Percentiles rank a stretch among this genome's conserved stretches.
Evolutionary conservation across 2,888 invertebrate species (phyloP).

Genomic region (Cheilosia vernalis): DNA sequence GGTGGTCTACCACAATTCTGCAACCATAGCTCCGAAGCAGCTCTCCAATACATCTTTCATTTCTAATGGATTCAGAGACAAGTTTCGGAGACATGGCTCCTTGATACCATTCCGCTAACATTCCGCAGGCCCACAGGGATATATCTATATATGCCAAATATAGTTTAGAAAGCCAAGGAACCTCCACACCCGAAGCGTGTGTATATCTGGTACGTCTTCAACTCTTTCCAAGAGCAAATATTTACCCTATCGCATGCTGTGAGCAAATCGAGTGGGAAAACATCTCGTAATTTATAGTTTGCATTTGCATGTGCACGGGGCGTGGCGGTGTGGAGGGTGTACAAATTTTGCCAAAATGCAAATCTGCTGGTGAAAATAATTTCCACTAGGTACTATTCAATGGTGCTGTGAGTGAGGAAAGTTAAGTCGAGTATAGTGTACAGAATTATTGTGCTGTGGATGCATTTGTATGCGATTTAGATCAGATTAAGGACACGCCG

Average conservation of each 20-base stretch:
- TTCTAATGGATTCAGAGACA: conserved; percentile 66
- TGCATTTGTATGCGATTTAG: conserved; percentile 32
- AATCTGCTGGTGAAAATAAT: conserved; percentile 65
- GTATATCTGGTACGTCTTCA: conserved; percentile 55
- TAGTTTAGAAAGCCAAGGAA: conserved; percentile 44
- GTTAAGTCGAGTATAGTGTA: conserved; percentile 18
- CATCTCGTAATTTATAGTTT: conserved; percentile 74
- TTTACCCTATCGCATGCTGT: conserved; percentile 65
- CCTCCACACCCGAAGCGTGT: conserved; percentile 1
- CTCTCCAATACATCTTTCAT: conserved; percentile 53
- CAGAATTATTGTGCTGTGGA: conserved; percentile 9
- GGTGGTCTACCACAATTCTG: conserved; percentile 63
- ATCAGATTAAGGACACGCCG: conserved; percentile 35
- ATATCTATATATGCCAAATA: conserved; percentile 18
- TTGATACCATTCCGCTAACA: conserved; percentile 27
- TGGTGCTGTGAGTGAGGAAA: conserved; percentile 10
- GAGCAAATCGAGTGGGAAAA: conserved; percentile 72
- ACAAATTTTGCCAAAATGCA: conserved; percentile 44
- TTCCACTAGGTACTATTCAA: conserved; percentile 22
- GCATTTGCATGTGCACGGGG: conserved; percentile 54
- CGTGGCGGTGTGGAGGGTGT: conserved; percentile 2
- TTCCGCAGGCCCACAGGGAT: conserved; percentile 16
- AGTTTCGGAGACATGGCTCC: conserved; percentile 53
- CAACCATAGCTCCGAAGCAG: conserved; percentile 32
- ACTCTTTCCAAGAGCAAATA: conserved; percentile 60